phyloP scores from a whole-genome alignment of 1,140 invertebrate genomes.

The Homarus americanus region DNA sequence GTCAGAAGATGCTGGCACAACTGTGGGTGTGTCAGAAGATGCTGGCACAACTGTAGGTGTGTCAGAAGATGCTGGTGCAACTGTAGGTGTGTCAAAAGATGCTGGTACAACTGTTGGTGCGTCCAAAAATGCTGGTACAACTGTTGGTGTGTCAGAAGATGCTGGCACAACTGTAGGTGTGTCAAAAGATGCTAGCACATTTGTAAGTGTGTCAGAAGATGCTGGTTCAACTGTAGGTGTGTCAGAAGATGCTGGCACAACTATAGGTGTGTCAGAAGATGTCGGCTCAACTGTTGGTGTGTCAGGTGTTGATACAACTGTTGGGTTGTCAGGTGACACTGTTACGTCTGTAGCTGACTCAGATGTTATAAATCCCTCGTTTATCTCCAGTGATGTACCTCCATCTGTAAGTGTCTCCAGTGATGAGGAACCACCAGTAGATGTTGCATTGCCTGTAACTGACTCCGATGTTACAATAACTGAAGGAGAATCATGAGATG shows the following conservation, averaged over 20 bases:
- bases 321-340: background rate
- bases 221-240: too few species aligned
- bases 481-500: too few species aligned
- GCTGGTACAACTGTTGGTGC: too few species aligned
- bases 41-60: too few species aligned
- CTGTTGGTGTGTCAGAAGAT: background rate
- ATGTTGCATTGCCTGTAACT: background rate
- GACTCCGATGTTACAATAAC: background rate
- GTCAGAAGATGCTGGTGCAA: background rate
- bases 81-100: background rate
- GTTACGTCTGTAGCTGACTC: too few species aligned
- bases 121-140: background rate
- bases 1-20: too few species aligned
- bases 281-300: background rate
- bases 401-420: background rate
- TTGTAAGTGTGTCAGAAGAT: too few species aligned
- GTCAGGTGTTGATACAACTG: background rate
- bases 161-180: background rate
- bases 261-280: background rate
- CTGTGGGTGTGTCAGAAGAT: too few species aligned
- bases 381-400: too few species aligned
- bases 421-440: background rate
- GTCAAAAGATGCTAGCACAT: too few species aligned
- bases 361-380: background rate
- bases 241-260: too few species aligned